Evolutionary conservation across 2,113 vertebrate species (phyloP).

Genomic region (Ammodramus savannarum): DNA sequence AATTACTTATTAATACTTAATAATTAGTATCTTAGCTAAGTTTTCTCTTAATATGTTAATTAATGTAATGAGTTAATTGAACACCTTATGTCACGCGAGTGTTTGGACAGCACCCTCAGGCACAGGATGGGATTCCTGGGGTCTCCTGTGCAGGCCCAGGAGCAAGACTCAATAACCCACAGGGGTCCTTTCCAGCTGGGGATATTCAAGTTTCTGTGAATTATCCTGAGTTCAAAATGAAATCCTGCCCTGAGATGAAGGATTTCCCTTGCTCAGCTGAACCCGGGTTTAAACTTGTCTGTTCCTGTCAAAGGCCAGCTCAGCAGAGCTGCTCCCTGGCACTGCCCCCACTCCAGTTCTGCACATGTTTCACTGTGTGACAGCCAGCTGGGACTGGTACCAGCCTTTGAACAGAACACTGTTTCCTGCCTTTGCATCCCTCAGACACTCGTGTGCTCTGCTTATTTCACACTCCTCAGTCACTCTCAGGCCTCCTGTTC

Average conservation of each 20-base stretch:
- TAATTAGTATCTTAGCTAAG: neutral
- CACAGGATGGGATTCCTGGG: neutral
- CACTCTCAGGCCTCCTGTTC: neutral
- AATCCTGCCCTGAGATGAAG: neutral
- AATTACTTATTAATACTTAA: neutral
- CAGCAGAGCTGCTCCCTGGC: neutral
- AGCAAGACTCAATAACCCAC: neutral
- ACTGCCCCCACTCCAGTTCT: neutral
- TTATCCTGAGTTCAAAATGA: neutral
- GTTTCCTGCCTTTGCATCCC: neutral
- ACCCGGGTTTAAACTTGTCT: neutral
- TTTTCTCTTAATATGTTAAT: neutral
- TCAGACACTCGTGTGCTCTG: neutral
- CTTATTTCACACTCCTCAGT: neutral
- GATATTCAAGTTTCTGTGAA: neutral
- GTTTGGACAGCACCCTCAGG: neutral
- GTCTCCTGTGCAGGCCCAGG: neutral
- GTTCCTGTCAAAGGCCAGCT: neutral
- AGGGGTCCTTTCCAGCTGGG: neutral
- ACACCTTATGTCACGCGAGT: neutral
- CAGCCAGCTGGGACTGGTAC: neutral
- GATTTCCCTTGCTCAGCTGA: neutral
- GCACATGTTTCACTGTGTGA: neutral
- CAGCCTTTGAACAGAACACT: neutral
- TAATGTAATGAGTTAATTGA: neutral